Conservation (phyloP, 64 coral and sea anemone species). For the Montipora foliosa region DNA sequence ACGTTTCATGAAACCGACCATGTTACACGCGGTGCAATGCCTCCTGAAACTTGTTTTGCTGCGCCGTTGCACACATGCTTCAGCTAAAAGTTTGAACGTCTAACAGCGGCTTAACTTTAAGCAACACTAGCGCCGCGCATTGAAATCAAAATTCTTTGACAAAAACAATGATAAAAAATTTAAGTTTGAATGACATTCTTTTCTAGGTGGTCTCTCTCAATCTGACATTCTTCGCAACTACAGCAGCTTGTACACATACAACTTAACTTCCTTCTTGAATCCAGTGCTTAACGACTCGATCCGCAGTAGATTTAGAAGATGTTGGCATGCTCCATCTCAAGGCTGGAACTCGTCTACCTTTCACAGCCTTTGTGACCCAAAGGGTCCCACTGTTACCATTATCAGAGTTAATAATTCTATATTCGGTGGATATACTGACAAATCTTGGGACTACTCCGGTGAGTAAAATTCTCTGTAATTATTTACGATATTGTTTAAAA, state of each 20-base stretch:
- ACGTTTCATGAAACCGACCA: no score
- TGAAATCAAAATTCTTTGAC: no score
- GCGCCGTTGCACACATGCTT: no score
- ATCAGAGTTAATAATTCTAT: conserved; percentile 5
- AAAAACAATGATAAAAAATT: not conserved
- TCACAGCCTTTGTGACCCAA: not conserved
- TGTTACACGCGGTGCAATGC: no score
- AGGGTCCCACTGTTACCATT: conserved; percentile 46
- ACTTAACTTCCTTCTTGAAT: not conserved
- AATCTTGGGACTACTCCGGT: not conserved
- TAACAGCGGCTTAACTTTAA: no score
- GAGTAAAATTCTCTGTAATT: not conserved
- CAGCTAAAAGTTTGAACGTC: no score
- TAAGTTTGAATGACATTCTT: not conserved
- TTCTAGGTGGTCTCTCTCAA: conserved; percentile 27
- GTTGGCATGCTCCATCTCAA: not conserved
- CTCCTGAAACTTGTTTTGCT: no score
- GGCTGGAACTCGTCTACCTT: not conserved
- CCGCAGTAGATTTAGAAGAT: not conserved
- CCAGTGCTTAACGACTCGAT: conserved; percentile 1
- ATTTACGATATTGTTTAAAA: no score
- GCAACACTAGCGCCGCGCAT: no score
- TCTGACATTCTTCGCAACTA: not conserved
- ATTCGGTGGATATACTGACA: not conserved
- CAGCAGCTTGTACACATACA: not conserved